These are phyloP conservation scores for Apamea monoglypha DNA, from an alignment of 2,888 invertebrate genomes.

Conservation along the genomic window DNA sequence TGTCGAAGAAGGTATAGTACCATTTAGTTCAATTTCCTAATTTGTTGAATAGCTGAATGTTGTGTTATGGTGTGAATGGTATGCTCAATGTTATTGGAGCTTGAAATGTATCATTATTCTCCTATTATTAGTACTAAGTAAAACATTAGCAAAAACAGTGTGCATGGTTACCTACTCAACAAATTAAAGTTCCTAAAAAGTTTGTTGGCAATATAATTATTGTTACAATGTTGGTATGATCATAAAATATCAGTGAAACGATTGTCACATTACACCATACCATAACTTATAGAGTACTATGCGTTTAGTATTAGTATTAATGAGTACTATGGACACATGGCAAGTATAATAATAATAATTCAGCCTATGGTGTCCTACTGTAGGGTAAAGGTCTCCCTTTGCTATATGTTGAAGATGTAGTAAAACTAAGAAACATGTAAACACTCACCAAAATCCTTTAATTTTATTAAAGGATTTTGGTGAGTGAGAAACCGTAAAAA, in stretches of 20 bases:
- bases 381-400: background rate
- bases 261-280: background rate
- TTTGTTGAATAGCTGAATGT: background rate
- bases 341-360: slow-evolving; percentile 9
- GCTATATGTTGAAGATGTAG: background rate
- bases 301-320: no score
- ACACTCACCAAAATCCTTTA: background rate
- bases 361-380: background rate
- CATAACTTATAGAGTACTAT: background rate
- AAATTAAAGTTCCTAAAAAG: background rate
- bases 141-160: background rate
- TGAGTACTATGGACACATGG: background rate
- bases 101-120: background rate
- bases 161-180: background rate
- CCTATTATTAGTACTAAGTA: background rate
- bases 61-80: background rate
- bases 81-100: background rate
- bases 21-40: slow-evolving; percentile 1
- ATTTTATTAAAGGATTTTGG: slow-evolving; percentile 8
- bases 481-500: no score
- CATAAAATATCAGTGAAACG: background rate
- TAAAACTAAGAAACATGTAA: background rate
- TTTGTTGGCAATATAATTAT: background rate
- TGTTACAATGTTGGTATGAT: background rate
- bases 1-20: slow-evolving; percentile 95